Base-by-base conservation (phyloP, 2,888 invertebrate species). In the Ophonus ardosiacus region DNA sequence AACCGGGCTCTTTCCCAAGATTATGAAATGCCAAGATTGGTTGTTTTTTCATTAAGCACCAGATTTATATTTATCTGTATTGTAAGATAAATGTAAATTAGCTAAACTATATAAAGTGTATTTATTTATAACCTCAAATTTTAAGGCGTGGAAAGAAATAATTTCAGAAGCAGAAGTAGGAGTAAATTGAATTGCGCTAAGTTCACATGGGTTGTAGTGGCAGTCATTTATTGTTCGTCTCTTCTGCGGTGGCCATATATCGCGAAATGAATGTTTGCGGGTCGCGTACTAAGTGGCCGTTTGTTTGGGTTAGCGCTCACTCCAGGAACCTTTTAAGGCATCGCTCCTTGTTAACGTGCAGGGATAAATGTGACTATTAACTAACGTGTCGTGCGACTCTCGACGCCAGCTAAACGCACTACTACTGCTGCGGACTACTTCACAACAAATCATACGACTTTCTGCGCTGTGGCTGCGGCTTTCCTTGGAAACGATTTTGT, bases 231-330 rank as follows among this genome's bases (percentile, higher is more conserved):
- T 68, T 68, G 31, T 68, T 68, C 24, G 68, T 68, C 68, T 74
- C 18, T 4, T 43, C 15, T 86, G 85, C 84, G 85, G 85, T 86
- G 86, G 87, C 87, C 88, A 88, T 89, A 88, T 89, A 89, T 89
- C 87, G 88, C 88, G 87, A 81, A 81, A 85, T 81, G 79, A 87
- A 87, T 90, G 90, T 90, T 91, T 90, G 91, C 88, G 91, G 91
- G 90, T 89, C 88, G 88, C 87, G 87, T 86, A 88, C 90, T 91
- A 91, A 91, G 91, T 91, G 91, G 90, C 91, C 90, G 90, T 91
- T 90, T 90, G 89, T 91, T 90, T 90, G 88, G 89, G 89, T 89
- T 90, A 89, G 88, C 87, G 87, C 76, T 51, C 71, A 68, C 31
- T 71, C 51, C 18, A 76, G 57, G 86, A 88, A 88, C 90, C 90